phyloP scores from a whole-genome alignment of 1,140 invertebrate species.

The Drosophila paulistorum region DNA sequence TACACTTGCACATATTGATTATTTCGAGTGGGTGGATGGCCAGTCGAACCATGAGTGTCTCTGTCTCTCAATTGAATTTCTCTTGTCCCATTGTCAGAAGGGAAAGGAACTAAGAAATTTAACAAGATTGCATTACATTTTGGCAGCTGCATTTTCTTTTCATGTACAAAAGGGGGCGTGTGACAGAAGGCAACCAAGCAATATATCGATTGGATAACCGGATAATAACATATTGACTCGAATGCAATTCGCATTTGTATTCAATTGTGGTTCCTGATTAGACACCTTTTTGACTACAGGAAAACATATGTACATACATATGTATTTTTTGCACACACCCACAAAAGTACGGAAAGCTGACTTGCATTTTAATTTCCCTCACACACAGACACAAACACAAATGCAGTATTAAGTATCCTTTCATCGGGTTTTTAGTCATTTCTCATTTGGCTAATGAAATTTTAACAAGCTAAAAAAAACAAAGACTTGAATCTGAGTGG shows the following conservation, averaged over 20 bases:
- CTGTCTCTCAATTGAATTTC: constrained; percentile 10
- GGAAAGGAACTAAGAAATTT: constrained; percentile 30
- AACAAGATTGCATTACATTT: constrained; percentile 54
- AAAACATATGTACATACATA: too few species aligned
- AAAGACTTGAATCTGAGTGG: constrained; percentile 27
- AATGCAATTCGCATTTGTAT: not conserved
- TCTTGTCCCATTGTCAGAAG: constrained; percentile 25
- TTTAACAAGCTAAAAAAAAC: constrained; percentile 26
- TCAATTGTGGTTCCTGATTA: not conserved
- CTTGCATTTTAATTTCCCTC: constrained; percentile 14
- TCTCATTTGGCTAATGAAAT: constrained; percentile 32
- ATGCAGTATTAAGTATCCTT: not conserved
- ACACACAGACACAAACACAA: too few species aligned
- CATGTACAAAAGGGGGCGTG: constrained; percentile 16
- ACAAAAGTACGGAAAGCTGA: not conserved
- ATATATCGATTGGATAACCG: constrained; percentile 3
- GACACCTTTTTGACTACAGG: not conserved
- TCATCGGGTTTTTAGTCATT: not conserved
- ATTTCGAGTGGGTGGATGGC: constrained; percentile 34
- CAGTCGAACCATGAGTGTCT: not conserved
- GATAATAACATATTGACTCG: not conserved
- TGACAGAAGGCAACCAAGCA: not conserved
- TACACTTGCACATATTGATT: constrained; percentile 45
- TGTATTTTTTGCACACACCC: not conserved
- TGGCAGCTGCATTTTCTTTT: constrained; percentile 34